Conservation (phyloP, 2,888 invertebrate species). For the Protodeltote pygarga region DNA sequence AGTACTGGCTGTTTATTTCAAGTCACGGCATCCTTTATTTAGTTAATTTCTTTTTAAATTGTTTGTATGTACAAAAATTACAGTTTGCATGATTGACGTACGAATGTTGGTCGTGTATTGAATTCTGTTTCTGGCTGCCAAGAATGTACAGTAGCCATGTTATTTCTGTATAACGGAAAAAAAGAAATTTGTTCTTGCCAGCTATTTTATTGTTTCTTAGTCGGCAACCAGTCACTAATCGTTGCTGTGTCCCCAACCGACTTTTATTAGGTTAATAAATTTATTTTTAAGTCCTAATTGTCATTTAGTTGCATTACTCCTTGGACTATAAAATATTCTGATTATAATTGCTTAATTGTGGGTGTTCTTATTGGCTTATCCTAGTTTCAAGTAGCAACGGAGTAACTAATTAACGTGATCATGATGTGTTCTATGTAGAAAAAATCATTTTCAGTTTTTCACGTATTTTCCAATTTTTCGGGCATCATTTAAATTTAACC, state of each 20-base stretch:
- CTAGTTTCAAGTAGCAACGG: no score
- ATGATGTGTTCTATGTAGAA: no score
- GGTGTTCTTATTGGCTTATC: no score
- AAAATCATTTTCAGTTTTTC: no score
- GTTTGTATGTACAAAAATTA: conserved; percentile 22
- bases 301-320: not conserved
- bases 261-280: conserved; percentile 31
- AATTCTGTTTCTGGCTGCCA: conserved; percentile 60
- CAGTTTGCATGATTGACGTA: conserved; percentile 44
- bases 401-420: no score
- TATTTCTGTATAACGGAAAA: conserved; percentile 56
- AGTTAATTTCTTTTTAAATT: not conserved
- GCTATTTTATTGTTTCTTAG: conserved; percentile 36
- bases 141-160: conserved; percentile 66
- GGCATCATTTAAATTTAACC: no score
- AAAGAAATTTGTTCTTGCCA: conserved; percentile 43
- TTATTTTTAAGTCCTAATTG: conserved; percentile 13
- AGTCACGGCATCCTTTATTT: not conserved
- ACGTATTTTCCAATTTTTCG: no score
- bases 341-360: not conserved
- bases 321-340: not conserved
- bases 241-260: conserved; percentile 28
- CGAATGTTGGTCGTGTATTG: conserved; percentile 44
- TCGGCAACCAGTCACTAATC: conserved; percentile 38
- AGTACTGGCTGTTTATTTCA: not conserved